These are phyloP conservation scores for Pyrrhura leucotis DNA, from an alignment of 2,797 vertebrate species.

Conservation along the genomic window DNA sequence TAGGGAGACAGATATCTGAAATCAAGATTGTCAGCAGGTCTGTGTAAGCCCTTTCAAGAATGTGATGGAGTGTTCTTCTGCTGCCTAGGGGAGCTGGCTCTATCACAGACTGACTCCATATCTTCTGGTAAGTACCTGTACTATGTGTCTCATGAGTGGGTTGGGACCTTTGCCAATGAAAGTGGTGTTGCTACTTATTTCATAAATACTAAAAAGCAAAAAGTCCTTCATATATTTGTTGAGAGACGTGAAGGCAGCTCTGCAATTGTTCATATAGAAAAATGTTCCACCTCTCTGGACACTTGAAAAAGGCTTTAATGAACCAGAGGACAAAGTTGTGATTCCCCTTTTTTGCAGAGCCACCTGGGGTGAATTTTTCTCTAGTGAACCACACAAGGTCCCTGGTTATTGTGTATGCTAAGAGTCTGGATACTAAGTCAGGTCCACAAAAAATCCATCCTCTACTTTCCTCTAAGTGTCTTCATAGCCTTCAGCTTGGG, in stretches of 20 bases:
- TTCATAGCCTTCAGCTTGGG: background rate
- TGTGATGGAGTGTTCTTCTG: accelerated
- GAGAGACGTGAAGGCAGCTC: background rate
- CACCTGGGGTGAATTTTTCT: background rate
- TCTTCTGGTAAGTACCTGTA: background rate
- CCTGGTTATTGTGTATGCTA: background rate
- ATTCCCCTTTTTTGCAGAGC: background rate
- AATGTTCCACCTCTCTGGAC: accelerated
- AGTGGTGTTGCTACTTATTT: background rate
- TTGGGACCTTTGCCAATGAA: background rate
- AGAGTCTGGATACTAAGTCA: background rate
- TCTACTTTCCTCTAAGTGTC: background rate
- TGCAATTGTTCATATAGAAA: background rate
- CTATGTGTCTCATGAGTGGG: background rate
- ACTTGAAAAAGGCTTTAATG: background rate
- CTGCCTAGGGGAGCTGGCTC: background rate
- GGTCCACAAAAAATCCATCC: background rate
- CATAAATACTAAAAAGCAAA: background rate
- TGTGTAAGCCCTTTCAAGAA: background rate
- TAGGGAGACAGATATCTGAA: background rate
- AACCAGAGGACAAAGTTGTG: background rate
- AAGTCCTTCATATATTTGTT: background rate
- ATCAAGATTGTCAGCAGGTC: background rate
- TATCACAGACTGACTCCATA: background rate
- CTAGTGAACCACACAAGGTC: background rate